Conservation (phyloP, 2,888 invertebrate species). For the Rhagophthalmus giganteus region DNA sequence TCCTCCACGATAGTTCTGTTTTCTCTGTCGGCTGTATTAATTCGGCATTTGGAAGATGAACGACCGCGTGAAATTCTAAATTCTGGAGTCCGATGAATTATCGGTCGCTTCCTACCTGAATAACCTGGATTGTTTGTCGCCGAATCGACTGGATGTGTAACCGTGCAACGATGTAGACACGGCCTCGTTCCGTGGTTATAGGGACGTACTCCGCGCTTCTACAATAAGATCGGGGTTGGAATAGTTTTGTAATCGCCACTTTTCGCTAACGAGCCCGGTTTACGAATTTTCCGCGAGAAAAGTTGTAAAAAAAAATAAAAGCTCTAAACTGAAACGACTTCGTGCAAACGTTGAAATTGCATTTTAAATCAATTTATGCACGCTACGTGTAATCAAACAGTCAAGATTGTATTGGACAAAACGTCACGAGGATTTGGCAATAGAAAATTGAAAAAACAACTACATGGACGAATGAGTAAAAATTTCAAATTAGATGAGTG, state of each 20-base stretch:
- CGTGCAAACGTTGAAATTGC: constrained; percentile 18
- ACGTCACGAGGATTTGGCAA: too few relatives aligned
- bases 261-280: constrained; percentile 25
- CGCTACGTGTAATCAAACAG: too few relatives aligned
- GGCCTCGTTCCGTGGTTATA: constrained; percentile 10
- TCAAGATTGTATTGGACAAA: too few relatives aligned
- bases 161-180: constrained; percentile 9
- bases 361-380: too few relatives aligned
- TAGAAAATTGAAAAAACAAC: too few relatives aligned
- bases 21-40: constrained; percentile 13
- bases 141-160: constrained; percentile 17
- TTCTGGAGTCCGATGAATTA: constrained; percentile 35
- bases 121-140: constrained; percentile 30
- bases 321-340: neutral
- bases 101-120: constrained; percentile 32
- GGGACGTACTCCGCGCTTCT: neutral
- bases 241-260: constrained; percentile 33
- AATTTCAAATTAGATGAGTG: too few relatives aligned
- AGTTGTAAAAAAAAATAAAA: neutral
- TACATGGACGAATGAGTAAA: too few relatives aligned
- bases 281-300: neutral
- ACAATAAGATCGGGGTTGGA: too few relatives aligned
- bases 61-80: constrained; percentile 36
- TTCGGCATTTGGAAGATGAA: constrained; percentile 34
- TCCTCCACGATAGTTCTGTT: constrained; percentile 23